Evolutionary conservation across 35 echinoderm and acorn worm species (phyloP), one percentile per base, ranked within the genome.

Genomic region (Heliocidaris tuberculata): DNA sequence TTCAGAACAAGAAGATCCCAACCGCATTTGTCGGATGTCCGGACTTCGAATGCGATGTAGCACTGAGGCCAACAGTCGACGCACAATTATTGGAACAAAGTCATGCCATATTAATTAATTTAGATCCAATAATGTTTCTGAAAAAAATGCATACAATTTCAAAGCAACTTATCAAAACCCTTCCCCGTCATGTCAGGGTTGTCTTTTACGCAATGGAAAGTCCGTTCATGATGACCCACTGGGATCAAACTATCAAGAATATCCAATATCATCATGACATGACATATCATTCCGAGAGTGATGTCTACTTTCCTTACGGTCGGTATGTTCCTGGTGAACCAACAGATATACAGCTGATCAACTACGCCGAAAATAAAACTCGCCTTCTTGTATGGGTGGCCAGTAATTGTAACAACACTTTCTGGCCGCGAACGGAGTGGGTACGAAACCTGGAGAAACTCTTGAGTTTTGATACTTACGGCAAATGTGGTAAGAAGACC

Each of bases 401-500:
- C 2, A 96, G 94, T 48, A 98, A 98, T 48, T 98, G 97, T 32
- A 21, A 94, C 29, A 95, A 95, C 30, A 96, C 97, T 10, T 96
- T 96, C 50, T 98, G 95, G 95, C 94, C 95, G 2, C 92, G 97
- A 7, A 86, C 88, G 8, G 95, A 98, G 49, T 98, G 96, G 60
- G 97, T 98, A 0, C 71, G 87, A 31, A 93, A 98, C 31, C 87
- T 98, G 31, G 94, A 96, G 50, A 94, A 86, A 16, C 92, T 94
- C 35, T 11, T 98, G 16, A 92, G 48, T 5, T 92, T 98, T 31
- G 97, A 98, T 78, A 98, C 93, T 0, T 97, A 96, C 30, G 97
- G 97, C 19, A 93, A 94, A 49, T 98, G 97, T 87, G 97, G 97
- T 9, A 96, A 95, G 91, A 12, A 96, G 86, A 96, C 95, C 5